phyloP scores from a whole-genome alignment of 2,888 invertebrate species.

The Xestia c-nigrum region DNA sequence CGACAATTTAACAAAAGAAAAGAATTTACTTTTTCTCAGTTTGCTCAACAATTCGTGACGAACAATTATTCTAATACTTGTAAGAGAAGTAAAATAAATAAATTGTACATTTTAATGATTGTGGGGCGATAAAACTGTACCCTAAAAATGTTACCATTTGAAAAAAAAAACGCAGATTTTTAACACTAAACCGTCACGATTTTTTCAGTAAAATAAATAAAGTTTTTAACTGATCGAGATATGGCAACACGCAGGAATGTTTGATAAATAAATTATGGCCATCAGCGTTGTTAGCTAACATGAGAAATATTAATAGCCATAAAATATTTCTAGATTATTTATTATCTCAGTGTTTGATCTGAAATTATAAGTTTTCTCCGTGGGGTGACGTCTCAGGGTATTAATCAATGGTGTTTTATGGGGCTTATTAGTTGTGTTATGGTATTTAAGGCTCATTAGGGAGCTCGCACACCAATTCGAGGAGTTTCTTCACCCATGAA shows the following conservation, averaged over 20 bases:
- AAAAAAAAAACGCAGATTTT: slow-evolving; percentile 32
- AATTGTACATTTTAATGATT: slow-evolving; percentile 44
- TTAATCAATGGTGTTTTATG: slow-evolving; percentile 54
- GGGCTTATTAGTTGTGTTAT: slow-evolving; percentile 27
- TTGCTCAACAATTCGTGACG: slow-evolving; percentile 28
- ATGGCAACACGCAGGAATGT: slow-evolving; percentile 54
- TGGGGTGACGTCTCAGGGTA: slow-evolving; percentile 21
- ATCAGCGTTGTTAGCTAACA: slow-evolving; percentile 27
- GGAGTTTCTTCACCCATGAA: slow-evolving; percentile 30
- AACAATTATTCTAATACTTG: slow-evolving; percentile 16
- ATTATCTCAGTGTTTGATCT: slow-evolving; percentile 59
- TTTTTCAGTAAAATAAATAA: slow-evolving; percentile 56
- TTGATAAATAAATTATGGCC: slow-evolving; percentile 38
- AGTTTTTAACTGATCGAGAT: slow-evolving; percentile 51
- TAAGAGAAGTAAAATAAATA: slow-evolving; percentile 35
- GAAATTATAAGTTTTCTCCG: slow-evolving; percentile 47
- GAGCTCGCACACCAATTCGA: slow-evolving; percentile 20
- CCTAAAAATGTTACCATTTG: slow-evolving; percentile 37
- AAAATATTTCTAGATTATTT: slow-evolving; percentile 50
- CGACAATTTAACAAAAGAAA: slow-evolving; percentile 3
- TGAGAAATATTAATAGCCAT: slow-evolving; percentile 49
- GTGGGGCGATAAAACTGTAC: slow-evolving; percentile 30
- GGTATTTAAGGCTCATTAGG: slow-evolving; percentile 56
- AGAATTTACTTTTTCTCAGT: slow-evolving; percentile 14
- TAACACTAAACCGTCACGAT: slow-evolving; percentile 43